Base-by-base conservation (phyloP, 2,888 invertebrate genomes). In the Odontocerum albicorne region DNA sequence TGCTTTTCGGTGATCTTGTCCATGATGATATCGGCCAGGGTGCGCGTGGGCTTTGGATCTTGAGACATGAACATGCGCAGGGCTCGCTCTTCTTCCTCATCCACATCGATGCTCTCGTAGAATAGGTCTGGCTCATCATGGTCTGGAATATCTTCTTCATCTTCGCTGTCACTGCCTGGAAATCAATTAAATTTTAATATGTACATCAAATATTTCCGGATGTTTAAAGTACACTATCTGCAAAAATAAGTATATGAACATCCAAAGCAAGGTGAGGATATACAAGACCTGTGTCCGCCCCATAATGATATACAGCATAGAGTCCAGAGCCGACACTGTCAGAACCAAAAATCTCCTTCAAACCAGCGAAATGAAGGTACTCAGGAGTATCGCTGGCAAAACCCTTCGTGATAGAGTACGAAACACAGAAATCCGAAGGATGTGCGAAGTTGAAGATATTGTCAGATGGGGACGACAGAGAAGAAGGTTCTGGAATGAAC, bases 1-100 rank as follows among this genome's bases (percentile, higher is more conserved):
- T 92, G 87, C 68, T 95, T 96, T 66, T 96, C 94, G 19, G 90
- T 90, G 32, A 97, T 86, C 76, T 93, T 96, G 63, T 94, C 94
- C 77, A 88, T 84, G 55, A 98, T 94, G 35, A 96, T 86, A 68
- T 97, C 95, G 12, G 92, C 92, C 32, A 98, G 72, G 1, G 92
- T 92, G 53, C 87, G 74, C 19, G 84, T 81, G 46, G 82, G 83
- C 49, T 74, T 74, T 6, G 75, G 73, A 57, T 68, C 72, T 4
- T 66, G 56, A 4, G 75, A 72, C 77, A 77, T 78, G 56, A 98
- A 98, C 73, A 83, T 83, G 70, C 87, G 85, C 57, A 98, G 80
- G 0, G 94, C 95, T 65, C 83, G 83, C 66, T 94, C 93, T 72
- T 96, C 96, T 44, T 93, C 93, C 66, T 89, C 90, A 68, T 90